Percentiles rank a stretch among this genome's conserved stretches.
Evolutionary conservation across 2,888 invertebrate species (phyloP).

Genomic region (Perdita meconis): DNA sequence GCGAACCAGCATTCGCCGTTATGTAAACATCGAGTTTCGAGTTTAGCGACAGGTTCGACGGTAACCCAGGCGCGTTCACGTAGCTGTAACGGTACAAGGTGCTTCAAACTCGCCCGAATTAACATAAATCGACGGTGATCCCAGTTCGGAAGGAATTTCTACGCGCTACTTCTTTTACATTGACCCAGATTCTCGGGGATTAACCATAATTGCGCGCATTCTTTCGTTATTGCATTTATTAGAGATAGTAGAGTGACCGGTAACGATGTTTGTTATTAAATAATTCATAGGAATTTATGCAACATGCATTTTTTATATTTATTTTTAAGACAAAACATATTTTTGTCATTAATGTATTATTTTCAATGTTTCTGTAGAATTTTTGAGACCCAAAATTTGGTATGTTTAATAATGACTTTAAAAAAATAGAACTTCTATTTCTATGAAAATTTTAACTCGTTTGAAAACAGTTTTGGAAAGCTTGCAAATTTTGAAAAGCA

Average conservation of each 20-base stretch:
- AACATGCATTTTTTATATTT: no score
- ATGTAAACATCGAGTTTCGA: conserved; percentile 51
- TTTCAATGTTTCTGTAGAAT: no score
- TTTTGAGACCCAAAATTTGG: no score
- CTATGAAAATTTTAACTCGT: no score
- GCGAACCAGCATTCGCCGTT: conserved; percentile 55
- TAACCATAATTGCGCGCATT: conserved; percentile 24
- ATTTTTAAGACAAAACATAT: no score
- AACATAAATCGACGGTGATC: conserved; percentile 84
- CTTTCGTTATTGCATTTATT: neutral
- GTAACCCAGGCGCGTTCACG: conserved; percentile 62
- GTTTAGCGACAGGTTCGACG: conserved; percentile 57
- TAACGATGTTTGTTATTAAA: neutral
- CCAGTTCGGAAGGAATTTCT: conserved; percentile 70
- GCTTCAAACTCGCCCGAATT: conserved; percentile 77
- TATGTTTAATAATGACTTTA: no score
- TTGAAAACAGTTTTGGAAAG: no score
- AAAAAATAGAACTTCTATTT: no score
- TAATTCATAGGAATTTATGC: no score
- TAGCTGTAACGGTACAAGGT: conserved; percentile 79
- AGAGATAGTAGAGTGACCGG: neutral
- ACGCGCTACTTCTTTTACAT: conserved; percentile 73
- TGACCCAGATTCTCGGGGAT: conserved; percentile 73
- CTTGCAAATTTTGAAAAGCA: no score
- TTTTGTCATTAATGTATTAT: no score